Percentiles rank a stretch among this genome's conserved stretches.
Conservation (phyloP, 1,140 invertebrate genomes). For the Trypoxylus dichotomus region DNA sequence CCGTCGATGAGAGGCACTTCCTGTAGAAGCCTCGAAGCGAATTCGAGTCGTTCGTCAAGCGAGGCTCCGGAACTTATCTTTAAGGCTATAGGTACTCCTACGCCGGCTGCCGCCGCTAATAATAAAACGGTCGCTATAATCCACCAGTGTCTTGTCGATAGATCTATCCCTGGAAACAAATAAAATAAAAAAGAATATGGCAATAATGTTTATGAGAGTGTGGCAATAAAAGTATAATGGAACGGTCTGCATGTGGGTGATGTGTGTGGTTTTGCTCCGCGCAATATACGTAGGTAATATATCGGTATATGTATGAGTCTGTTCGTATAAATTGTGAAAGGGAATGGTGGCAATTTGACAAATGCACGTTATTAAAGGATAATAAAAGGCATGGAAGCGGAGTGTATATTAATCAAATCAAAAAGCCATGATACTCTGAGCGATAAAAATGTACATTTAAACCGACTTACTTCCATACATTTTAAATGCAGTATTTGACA, state of each 20-base stretch:
- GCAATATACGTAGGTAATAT: constrained; percentile 7
- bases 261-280: neutral
- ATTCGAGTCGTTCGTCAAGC: constrained; percentile 64
- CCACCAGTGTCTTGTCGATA: constrained; percentile 63
- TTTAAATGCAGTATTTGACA: neutral
- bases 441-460: neutral
- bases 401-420: constrained; percentile 9
- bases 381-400: neutral
- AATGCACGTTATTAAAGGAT: constrained; percentile 3
- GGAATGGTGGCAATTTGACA: constrained; percentile 9
- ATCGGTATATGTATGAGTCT: constrained; percentile 4
- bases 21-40: constrained; percentile 62
- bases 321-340: constrained; percentile 3
- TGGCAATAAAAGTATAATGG: constrained; percentile 17
- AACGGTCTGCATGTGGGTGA: neutral
- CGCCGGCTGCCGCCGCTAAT: constrained; percentile 66
- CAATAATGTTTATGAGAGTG: constrained; percentile 25
- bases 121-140: constrained; percentile 66
- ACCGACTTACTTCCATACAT: neutral
- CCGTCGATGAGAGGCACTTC: constrained; percentile 71
- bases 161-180: constrained; percentile 55
- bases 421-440: neutral
- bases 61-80: constrained; percentile 66
- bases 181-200: constrained; percentile 27
- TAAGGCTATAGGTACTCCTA: constrained; percentile 66